Base-by-base conservation (phyloP, 35 echinoderm and acorn worm species). In the Apostichopus californicus region DNA sequence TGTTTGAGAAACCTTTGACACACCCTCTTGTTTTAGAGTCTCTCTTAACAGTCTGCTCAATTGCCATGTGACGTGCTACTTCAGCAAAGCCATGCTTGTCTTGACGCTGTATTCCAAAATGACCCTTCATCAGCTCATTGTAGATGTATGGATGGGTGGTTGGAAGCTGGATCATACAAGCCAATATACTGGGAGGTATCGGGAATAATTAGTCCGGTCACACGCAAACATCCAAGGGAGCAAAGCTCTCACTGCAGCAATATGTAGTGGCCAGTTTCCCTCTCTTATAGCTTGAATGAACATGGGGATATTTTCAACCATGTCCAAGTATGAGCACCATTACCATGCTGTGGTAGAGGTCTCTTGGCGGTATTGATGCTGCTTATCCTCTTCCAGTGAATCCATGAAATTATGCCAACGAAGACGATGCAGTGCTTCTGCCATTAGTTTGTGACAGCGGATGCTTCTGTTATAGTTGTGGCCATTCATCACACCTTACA, bases 251-350 rank as follows among this genome's bases (percentile, higher is more conserved):
- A 98, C 26, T 52, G 92, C 55, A 21, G 96, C 87, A 8, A 98
- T 89, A 24, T 98, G 94, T 6, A 95, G 79, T 75, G 87, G 6
- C 83, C 85, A 95, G 54, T 93, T 53, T 64, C 92, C 94, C 88
- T 92, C 86, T 90, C 96, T 61, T 87, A 94, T 95, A 55, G 83
- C 80, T 65, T 87, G 20, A 63, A 95, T 93, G 70, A 94, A 87
- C 21, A 20, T 56, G 2, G 91, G 89, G 20, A 97, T 17, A 12
- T 14, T 4, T 28, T 88, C 20, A 5, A 95, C 88, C 96, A 93
- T 97, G 8, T 90, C 72, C 4, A 93, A 58, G 60, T 95, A 93
- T 18, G 91, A 73, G 14, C 8, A 28, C 26, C 26, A 28, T 28
- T 28, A 28, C 26, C 26, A 28, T 28, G 26, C 26, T 28, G 26